Conservation (phyloP, 2,113 vertebrate genomes). For the Asarcornis scutulata region DNA sequence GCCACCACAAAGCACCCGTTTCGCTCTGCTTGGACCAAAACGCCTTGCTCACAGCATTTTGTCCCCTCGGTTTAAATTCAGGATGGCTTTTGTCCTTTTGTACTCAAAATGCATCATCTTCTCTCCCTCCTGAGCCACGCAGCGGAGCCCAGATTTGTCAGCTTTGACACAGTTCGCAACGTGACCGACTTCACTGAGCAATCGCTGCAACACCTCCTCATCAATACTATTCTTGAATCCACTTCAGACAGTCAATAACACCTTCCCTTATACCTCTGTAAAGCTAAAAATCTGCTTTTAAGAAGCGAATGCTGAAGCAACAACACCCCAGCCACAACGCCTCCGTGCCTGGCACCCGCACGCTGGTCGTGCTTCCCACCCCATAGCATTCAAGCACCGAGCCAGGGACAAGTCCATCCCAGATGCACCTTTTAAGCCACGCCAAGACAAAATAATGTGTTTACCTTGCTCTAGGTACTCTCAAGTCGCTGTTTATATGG, state of each 20-base stretch:
- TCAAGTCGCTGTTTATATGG: neutral
- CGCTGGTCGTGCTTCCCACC: neutral
- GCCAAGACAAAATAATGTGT: neutral
- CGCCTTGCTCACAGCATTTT: neutral
- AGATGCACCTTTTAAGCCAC: neutral
- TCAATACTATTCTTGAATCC: neutral
- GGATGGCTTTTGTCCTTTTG: neutral
- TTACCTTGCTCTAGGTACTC: neutral
- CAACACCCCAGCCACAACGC: neutral
- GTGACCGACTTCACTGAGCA: neutral
- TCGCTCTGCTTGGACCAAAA: neutral
- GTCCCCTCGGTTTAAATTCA: neutral
- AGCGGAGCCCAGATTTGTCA: neutral
- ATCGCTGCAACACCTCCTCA: neutral
- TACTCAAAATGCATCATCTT: neutral
- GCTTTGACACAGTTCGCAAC: neutral
- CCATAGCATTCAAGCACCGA: neutral
- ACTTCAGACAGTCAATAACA: constrained; percentile 1
- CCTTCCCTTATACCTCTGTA: neutral
- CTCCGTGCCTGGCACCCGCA: neutral
- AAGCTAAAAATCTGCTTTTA: neutral
- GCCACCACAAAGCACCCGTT: neutral
- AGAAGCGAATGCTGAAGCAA: neutral
- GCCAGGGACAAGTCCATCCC: neutral
- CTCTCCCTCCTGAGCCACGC: neutral